A percentile compares a stretch with the other conserved stretches of the same genome.
These are phyloP conservation scores for Antechinus flavipes DNA, from an alignment of 2,113 vertebrate species.

Conservation along the genomic window DNA sequence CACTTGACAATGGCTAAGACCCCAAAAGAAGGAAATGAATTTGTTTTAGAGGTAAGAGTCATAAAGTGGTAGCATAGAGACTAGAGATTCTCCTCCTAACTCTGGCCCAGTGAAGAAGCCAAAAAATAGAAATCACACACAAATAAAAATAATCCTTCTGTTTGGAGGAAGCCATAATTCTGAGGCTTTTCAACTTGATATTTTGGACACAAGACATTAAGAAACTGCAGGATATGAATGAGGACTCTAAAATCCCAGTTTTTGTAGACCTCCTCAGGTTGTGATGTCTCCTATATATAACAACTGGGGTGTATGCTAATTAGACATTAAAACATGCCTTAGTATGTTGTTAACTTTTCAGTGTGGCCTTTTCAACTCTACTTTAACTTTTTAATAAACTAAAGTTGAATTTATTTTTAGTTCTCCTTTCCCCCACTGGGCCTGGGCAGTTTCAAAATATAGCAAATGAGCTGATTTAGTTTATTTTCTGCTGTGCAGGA, in stretches of 20 bases:
- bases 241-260: conserved; percentile 54
- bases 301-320: conserved; percentile 47
- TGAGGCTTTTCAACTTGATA: conserved; percentile 12
- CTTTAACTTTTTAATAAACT: conserved; percentile 41
- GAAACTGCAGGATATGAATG: conserved; percentile 66
- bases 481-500: conserved; percentile 13
- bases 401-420: conserved; percentile 58
- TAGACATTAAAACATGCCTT: conserved; percentile 61
- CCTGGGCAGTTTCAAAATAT: conserved; percentile 56
- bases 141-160: not conserved
- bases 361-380: conserved; percentile 51
- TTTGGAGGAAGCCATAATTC: conserved; percentile 38
- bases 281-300: not conserved
- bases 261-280: not conserved
- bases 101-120: not conserved
- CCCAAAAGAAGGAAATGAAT: not conserved
- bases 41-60: not conserved
- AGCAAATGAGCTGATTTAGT: conserved; percentile 46
- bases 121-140: not conserved
- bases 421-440: conserved; percentile 51
- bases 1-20: not conserved
- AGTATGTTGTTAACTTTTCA: conserved; percentile 41
- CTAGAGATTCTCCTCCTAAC: not conserved
- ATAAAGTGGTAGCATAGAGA: not conserved
- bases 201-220: conserved; percentile 61